Conservation (phyloP, 2,113 vertebrate genomes). For the Heterotis niloticus region DNA sequence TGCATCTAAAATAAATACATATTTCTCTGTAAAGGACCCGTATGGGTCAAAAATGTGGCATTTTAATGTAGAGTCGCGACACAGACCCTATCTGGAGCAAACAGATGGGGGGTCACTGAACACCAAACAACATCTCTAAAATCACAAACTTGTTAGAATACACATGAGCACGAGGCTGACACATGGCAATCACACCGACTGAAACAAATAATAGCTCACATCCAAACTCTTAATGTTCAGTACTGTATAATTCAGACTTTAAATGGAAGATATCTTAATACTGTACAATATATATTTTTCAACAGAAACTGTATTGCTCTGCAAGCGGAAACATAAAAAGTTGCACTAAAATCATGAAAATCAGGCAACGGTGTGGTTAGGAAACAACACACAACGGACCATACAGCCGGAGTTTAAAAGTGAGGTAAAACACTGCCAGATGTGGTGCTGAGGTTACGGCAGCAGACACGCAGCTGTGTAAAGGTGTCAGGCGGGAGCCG, state of each 20-base stretch:
- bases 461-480: neutral
- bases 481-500: neutral
- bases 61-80: conserved; percentile 14
- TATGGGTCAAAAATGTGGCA: conserved; percentile 14
- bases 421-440: conserved; percentile 3
- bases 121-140: conserved; percentile 20
- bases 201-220: neutral
- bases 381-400: neutral
- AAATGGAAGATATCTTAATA: neutral
- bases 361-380: neutral
- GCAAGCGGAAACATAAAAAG: neutral
- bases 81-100: neutral
- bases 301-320: neutral
- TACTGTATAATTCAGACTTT: neutral
- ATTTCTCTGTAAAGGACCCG: neutral
- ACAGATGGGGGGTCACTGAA: conserved; percentile 10
- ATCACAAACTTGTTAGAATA: neutral
- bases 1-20: neutral
- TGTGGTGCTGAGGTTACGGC: neutral
- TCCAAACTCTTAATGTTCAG: neutral
- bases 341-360: neutral
- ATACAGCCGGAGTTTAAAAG: neutral
- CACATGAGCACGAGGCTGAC: conserved; percentile 7
- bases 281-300: neutral
- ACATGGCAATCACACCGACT: neutral